Evolutionary conservation across 2,113 vertebrate species (phyloP).

Genomic region (Amphiprion ocellaris): DNA sequence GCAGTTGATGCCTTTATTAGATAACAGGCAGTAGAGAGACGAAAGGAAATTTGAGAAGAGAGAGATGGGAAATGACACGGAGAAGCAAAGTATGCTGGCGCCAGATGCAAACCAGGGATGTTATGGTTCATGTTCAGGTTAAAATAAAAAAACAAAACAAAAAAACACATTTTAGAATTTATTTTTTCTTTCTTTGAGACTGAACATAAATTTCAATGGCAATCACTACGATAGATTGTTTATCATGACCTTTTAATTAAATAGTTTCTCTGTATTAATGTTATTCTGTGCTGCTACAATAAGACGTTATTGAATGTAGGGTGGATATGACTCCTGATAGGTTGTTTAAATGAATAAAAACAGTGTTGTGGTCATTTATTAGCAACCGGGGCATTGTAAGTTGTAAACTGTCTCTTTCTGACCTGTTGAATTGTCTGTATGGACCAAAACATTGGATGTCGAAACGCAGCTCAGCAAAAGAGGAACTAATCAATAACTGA

Average conservation of each 20-base stretch:
- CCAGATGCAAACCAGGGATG: background rate
- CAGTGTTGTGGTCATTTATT: background rate
- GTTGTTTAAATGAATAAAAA: too few species aligned
- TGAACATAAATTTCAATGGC: background rate
- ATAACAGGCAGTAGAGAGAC: background rate
- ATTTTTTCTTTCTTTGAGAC: background rate
- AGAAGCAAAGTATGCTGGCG: background rate
- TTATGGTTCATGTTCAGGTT: background rate
- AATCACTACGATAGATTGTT: background rate
- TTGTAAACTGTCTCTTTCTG: too few species aligned
- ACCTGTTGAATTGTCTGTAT: too few species aligned
- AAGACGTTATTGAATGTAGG: background rate
- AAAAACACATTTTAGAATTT: constrained; percentile 1
- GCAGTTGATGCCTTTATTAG: background rate
- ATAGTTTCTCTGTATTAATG: background rate
- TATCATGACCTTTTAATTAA: background rate
- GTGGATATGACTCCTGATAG: too few species aligned
- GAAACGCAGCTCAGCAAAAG: background rate
- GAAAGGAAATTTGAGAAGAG: background rate
- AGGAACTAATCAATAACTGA: background rate
- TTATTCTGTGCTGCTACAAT: background rate
- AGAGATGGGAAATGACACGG: background rate
- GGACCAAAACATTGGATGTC: too few species aligned
- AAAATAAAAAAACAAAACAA: background rate
- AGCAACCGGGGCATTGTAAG: too few species aligned